Evolutionary conservation across 2,888 invertebrate genomes (phyloP).

Genomic region (Calliphora vomitoria): DNA sequence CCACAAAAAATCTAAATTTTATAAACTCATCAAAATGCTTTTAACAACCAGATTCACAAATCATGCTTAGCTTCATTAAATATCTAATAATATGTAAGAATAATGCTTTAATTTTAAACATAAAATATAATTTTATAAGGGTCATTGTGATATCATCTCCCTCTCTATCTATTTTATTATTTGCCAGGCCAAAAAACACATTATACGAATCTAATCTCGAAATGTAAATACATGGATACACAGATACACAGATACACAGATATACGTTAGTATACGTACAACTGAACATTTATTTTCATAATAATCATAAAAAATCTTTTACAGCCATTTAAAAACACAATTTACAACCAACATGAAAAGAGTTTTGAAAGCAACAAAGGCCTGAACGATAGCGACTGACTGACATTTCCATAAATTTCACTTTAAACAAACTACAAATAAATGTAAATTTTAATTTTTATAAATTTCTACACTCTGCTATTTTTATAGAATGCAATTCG

Average conservation of each 20-base stretch:
- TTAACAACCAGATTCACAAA: background rate
- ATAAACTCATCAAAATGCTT: background rate
- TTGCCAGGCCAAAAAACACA: constrained; percentile 60
- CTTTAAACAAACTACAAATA: constrained; percentile 63
- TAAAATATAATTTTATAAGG: constrained; percentile 55
- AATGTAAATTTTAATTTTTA: constrained; percentile 66
- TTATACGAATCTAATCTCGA: constrained; percentile 56
- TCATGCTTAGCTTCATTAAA: constrained; percentile 5
- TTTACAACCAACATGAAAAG: constrained; percentile 53
- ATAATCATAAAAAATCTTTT: constrained; percentile 57
- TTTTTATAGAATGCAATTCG: constrained; percentile 64
- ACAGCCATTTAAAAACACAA: constrained; percentile 50
- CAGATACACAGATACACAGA: background rate
- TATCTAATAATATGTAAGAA: background rate
- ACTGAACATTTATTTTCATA: constrained; percentile 18
- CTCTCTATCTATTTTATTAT: constrained; percentile 2
- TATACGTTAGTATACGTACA: background rate
- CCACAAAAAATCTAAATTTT: background rate
- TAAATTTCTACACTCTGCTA: constrained; percentile 46
- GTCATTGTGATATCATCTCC: constrained; percentile 43
- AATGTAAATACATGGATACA: constrained; percentile 50
- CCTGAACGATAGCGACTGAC: constrained; percentile 18
- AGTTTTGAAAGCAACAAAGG: background rate
- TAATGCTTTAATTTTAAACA: constrained; percentile 30
- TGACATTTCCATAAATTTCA: constrained; percentile 67